These are phyloP conservation scores for Nestor notabilis DNA, from an alignment of 2,113 vertebrate species.

Conservation along the genomic window DNA sequence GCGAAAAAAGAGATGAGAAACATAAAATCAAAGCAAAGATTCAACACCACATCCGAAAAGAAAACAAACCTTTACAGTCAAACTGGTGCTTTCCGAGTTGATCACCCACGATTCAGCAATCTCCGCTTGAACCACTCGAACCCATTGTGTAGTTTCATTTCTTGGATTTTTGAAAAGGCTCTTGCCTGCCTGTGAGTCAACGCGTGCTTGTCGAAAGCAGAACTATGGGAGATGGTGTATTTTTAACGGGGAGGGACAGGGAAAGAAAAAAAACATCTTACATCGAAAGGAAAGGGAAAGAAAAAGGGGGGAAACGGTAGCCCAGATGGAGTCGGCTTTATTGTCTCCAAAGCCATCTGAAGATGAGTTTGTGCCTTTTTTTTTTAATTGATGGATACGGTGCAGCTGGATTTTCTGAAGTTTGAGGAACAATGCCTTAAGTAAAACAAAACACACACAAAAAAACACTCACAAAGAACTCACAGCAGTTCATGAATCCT, in stretches of 20 bases:
- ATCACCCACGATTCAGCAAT: conserved; percentile 71
- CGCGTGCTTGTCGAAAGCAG: background rate
- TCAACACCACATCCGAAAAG: background rate
- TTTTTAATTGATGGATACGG: conserved; percentile 78
- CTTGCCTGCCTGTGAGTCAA: conserved; percentile 62
- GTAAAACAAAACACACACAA: conserved; percentile 47
- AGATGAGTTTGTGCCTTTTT: conserved; percentile 86
- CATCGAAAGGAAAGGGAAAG: conserved; percentile 38
- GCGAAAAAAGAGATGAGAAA: background rate
- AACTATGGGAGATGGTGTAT: conserved; percentile 3
- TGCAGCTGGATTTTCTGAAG: conserved; percentile 80
- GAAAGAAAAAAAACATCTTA: conserved; percentile 31
- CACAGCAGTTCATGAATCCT: conserved; percentile 50
- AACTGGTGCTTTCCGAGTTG: conserved; percentile 82
- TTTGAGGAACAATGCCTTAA: conserved; percentile 85
- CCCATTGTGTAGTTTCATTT: conserved; percentile 73
- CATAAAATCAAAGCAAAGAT: conserved; percentile 53
- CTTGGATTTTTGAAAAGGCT: conserved; percentile 68
- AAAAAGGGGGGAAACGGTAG: conserved; percentile 32
- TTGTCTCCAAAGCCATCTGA: conserved; percentile 75
- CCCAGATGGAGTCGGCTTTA: conserved; percentile 70
- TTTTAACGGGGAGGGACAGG: conserved; percentile 53
- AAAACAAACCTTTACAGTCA: conserved; percentile 53
- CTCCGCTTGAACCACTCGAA: conserved; percentile 75
- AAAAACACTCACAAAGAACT: background rate